A percentile compares a stretch with the other conserved stretches of the same genome.
These are phyloP conservation scores for Poeciliopsis turneri DNA, from an alignment of 2,797 vertebrate genomes.

Conservation along the genomic window DNA sequence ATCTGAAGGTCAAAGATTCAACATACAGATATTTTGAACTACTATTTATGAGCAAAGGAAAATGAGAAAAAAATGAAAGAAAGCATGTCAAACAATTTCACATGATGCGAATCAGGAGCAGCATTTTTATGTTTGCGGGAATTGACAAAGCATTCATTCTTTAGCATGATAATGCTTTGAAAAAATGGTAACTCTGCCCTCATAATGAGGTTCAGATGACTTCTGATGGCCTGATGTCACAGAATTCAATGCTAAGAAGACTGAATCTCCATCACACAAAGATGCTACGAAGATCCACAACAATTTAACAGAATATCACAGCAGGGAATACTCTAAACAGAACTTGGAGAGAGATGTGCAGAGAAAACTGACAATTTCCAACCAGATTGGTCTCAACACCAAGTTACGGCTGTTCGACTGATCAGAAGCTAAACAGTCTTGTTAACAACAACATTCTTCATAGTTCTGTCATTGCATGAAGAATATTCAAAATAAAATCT, in stretches of 20 bases:
- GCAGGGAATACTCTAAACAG: not conserved
- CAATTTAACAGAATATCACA: not conserved
- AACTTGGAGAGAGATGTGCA: not conserved
- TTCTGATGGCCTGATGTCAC: conserved; percentile 14
- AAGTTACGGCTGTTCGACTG: not conserved
- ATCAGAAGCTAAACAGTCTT: not conserved
- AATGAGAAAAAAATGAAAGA: not conserved
- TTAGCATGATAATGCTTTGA: conserved; percentile 30
- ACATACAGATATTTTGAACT: not conserved
- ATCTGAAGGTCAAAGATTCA: conserved; percentile 22
- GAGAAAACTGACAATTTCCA: not conserved
- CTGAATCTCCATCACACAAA: not conserved
- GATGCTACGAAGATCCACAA: not conserved
- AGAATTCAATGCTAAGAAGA: conserved; percentile 1
- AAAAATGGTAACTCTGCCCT: conserved; percentile 12
- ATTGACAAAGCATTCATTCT: conserved; percentile 17
- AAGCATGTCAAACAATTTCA: conserved; percentile 4
- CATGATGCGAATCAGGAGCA: not conserved
- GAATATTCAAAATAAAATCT: not conserved
- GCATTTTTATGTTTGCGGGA: not conserved
- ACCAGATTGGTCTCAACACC: not conserved
- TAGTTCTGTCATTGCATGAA: not conserved
- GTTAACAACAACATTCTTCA: not conserved
- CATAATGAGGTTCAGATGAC: conserved; percentile 16
- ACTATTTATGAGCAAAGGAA: not conserved